Evolutionary conservation across 2,113 vertebrate genomes (phyloP).

Genomic region (Numida meleagris): DNA sequence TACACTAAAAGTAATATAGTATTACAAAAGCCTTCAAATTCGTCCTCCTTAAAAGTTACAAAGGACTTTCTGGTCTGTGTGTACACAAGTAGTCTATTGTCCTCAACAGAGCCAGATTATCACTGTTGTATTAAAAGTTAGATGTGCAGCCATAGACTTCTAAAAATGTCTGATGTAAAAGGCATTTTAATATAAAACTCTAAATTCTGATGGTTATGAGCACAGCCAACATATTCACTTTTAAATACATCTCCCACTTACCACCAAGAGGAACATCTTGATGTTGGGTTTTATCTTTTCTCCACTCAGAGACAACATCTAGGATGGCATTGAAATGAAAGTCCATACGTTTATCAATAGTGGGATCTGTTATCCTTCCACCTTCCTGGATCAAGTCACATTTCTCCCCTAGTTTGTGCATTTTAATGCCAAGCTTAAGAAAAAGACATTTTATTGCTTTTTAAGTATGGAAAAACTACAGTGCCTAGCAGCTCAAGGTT

Average conservation of each 20-base stretch:
- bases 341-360: constrained; percentile 98
- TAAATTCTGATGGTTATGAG: not conserved
- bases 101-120: not conserved
- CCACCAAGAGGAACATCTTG: constrained; percentile 94
- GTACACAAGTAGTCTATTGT: not conserved
- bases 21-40: not conserved
- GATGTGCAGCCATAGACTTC: not conserved
- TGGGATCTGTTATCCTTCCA: constrained; percentile 89
- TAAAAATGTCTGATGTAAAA: not conserved
- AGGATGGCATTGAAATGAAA: constrained; percentile 99
- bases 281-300: constrained; percentile 95
- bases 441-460: constrained; percentile 69
- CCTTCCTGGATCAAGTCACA: constrained; percentile 98
- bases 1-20: not conserved
- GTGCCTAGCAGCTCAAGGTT: not conserved
- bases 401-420: constrained; percentile 93
- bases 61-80: not conserved
- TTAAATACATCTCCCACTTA: constrained; percentile 67
- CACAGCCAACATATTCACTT: not conserved
- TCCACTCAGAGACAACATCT: constrained; percentile 98
- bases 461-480: constrained; percentile 44
- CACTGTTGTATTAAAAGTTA: not conserved
- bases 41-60: not conserved
- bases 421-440: constrained; percentile 91
- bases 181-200: not conserved